Evolutionary conservation across 2,113 vertebrate genomes (phyloP).

Genomic region (Drymodes brunneopygia): DNA sequence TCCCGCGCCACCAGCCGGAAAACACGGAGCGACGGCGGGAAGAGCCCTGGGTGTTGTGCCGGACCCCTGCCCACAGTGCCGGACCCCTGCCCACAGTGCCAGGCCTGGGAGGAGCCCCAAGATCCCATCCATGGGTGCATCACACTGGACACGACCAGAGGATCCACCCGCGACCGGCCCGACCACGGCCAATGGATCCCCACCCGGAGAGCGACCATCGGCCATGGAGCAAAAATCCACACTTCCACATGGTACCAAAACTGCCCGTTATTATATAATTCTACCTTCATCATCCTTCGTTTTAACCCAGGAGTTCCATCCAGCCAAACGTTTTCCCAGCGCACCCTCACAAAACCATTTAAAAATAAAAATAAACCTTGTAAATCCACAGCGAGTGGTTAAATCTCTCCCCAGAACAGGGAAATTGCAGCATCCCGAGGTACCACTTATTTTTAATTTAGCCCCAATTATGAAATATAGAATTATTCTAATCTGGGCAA

Average conservation of each 20-base stretch:
- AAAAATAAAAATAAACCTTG: not conserved
- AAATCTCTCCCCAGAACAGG: not conserved
- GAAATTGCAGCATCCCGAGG: slow-evolving; percentile 14
- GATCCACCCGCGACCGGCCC: rapidly evolving
- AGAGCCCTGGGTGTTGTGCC: not conserved
- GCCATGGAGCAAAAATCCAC: not conserved
- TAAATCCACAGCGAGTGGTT: not conserved
- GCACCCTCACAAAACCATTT: not conserved
- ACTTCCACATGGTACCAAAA: not conserved
- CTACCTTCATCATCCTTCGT: not conserved
- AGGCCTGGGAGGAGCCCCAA: rapidly evolving
- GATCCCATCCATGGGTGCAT: not conserved
- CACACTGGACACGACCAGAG: rapidly evolving
- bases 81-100: rapidly evolving
- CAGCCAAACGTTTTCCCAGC: not conserved
- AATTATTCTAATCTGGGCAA: slow-evolving; percentile 47
- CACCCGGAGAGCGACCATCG: not conserved
- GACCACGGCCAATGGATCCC: not conserved
- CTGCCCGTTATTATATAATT: rapidly evolving
- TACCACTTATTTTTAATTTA: slow-evolving; percentile 46
- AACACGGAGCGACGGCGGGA: rapidly evolving
- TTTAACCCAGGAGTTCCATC: not conserved
- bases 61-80: not conserved
- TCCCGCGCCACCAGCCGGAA: not conserved
- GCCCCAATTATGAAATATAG: slow-evolving; percentile 44